These are phyloP conservation scores for Tricholaema leucomelas DNA, from an alignment of 2,113 vertebrate genomes.

Conservation along the genomic window DNA sequence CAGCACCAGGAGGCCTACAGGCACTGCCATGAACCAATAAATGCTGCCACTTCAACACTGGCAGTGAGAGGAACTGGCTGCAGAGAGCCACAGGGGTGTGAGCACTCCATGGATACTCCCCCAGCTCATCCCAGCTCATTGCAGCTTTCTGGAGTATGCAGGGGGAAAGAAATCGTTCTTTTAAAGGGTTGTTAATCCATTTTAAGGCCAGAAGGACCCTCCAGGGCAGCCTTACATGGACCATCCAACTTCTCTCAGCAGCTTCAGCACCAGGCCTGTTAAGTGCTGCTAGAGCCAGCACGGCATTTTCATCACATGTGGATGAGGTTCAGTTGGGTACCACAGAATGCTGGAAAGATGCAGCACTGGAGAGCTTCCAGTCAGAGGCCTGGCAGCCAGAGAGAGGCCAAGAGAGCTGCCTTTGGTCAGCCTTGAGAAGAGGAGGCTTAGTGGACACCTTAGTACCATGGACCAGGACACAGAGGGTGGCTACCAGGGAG, in stretches of 20 bases:
- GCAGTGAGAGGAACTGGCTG: not conserved
- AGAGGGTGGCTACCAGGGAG: too few species aligned
- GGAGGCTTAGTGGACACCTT: too few species aligned
- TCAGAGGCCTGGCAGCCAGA: too few species aligned
- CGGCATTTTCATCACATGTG: not conserved
- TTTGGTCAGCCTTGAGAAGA: too few species aligned
- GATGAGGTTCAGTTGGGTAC: too few species aligned
- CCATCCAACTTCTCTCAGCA: not conserved
- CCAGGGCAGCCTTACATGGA: not conserved
- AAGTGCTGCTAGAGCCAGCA: not conserved
- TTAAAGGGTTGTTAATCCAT: not conserved
- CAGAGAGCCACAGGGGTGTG: not conserved
- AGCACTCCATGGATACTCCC: not conserved
- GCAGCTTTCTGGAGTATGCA: not conserved
- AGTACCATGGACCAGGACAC: too few species aligned
- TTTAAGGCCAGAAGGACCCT: not conserved
- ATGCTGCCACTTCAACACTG: not conserved
- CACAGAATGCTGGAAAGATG: too few species aligned
- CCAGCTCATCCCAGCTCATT: not conserved
- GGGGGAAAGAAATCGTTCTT: not conserved
- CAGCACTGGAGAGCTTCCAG: too few species aligned
- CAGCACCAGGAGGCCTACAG: not conserved
- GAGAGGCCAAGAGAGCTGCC: too few species aligned
- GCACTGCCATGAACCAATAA: not conserved
- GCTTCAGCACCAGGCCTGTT: accelerated